Percentiles rank a stretch among this genome's conserved stretches.
Conservation (phyloP, 1,140 invertebrate species). For the Leptinotarsa defecta region DNA sequence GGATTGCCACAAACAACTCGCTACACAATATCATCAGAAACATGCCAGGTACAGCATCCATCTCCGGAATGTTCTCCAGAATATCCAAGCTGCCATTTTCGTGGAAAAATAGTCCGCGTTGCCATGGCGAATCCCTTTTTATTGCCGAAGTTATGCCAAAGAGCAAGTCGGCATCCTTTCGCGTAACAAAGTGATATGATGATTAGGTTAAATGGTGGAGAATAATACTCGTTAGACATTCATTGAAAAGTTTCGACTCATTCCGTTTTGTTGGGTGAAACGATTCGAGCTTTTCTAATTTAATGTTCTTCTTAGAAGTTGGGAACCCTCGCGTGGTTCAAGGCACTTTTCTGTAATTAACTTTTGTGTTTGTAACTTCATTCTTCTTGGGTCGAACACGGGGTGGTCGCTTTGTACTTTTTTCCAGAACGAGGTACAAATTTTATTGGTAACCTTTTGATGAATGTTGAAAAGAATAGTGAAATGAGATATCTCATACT, state of each 20-base stretch:
- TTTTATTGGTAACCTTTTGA: too few relatives aligned
- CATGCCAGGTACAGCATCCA: not conserved
- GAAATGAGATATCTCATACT: too few relatives aligned
- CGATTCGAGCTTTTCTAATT: constrained; percentile 52
- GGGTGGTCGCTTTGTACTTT: not conserved
- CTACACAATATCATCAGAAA: too few relatives aligned
- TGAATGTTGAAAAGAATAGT: too few relatives aligned
- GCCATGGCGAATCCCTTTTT: constrained; percentile 29
- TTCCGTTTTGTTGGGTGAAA: constrained; percentile 47
- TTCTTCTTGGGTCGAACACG: constrained; percentile 8
- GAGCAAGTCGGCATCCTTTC: constrained; percentile 29
- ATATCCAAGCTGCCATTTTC: not conserved
- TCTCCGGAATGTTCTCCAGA: constrained; percentile 3
- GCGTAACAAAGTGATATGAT: constrained; percentile 53
- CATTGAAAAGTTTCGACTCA: constrained; percentile 53
- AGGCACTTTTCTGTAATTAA: constrained; percentile 41
- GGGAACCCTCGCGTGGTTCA: constrained; percentile 38
- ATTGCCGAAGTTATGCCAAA: constrained; percentile 34
- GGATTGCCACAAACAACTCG: too few relatives aligned
- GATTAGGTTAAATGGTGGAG: constrained; percentile 54
- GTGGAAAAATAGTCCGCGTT: constrained; percentile 13
- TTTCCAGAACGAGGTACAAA: too few relatives aligned
- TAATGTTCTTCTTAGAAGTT: constrained; percentile 44
- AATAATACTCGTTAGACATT: constrained; percentile 55
- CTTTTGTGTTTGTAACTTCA: constrained; percentile 32